Conservation (phyloP, 2,113 vertebrate genomes). For the Lota lota region DNA sequence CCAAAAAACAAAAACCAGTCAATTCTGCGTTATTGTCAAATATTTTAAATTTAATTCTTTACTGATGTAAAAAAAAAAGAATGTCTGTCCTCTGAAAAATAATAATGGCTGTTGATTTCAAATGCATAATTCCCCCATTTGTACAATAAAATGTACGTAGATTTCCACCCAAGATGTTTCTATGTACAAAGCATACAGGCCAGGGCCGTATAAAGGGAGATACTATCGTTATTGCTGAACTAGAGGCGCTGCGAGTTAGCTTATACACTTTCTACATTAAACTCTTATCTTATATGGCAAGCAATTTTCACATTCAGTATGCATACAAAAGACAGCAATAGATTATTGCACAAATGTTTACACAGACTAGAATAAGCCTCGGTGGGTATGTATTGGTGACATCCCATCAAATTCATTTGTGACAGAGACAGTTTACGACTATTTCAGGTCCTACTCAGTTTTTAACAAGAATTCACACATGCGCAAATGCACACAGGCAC, state of each 20-base stretch:
- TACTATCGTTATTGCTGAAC: conserved; percentile 79
- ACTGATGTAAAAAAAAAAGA: conserved; percentile 74
- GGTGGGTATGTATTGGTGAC: conserved; percentile 24
- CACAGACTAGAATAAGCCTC: conserved; percentile 26
- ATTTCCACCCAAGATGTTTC: conserved; percentile 48
- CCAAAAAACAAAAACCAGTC: not conserved
- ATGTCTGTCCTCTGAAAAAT: conserved; percentile 75
- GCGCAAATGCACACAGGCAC: conserved; percentile 1
- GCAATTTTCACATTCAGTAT: conserved; percentile 63
- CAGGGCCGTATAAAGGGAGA: conserved; percentile 70
- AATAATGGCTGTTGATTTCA: conserved; percentile 71
- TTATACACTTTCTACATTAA: conserved; percentile 56
- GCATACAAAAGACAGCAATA: conserved; percentile 49
- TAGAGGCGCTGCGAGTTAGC: conserved; percentile 71
- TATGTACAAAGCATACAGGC: conserved; percentile 73
- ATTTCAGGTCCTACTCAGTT: conserved; percentile 20
- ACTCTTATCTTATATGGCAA: conserved; percentile 60
- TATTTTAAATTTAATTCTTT: conserved; percentile 63
- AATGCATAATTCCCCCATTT: conserved; percentile 70
- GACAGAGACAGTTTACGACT: conserved; percentile 18
- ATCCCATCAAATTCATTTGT: conserved; percentile 36
- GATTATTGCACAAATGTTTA: conserved; percentile 52
- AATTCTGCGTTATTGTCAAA: conserved; percentile 25
- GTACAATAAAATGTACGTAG: conserved; percentile 51
- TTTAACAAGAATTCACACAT: conserved; percentile 26